Evolutionary conservation across 2,797 vertebrate genomes (phyloP).

Genomic region (Hirundo rustica): DNA sequence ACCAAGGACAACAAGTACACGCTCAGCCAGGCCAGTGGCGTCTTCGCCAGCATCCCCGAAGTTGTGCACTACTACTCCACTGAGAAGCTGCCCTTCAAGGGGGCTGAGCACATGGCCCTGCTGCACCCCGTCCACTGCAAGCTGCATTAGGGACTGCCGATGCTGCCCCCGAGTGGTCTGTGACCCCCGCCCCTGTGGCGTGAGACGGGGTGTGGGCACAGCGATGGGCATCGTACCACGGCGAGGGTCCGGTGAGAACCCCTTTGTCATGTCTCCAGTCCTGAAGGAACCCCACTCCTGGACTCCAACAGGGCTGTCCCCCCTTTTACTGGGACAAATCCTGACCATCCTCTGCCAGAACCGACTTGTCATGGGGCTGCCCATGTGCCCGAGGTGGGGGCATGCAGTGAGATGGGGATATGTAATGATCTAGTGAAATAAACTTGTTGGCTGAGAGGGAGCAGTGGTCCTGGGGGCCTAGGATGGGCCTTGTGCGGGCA

Average conservation of each 20-base stretch:
- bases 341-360: background rate
- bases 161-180: background rate
- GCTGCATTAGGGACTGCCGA: constrained; percentile 33
- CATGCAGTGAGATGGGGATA: accelerated
- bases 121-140: constrained; percentile 83
- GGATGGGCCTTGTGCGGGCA: background rate
- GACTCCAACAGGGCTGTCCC: background rate
- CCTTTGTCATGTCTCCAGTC: background rate
- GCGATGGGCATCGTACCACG: accelerated
- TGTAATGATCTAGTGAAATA: background rate
- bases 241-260: background rate
- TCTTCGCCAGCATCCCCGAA: constrained; percentile 89
- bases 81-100: constrained; percentile 92
- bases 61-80: constrained; percentile 90
- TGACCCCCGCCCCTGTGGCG: too few relatives aligned
- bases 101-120: constrained; percentile 92
- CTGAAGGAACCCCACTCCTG: background rate
- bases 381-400: background rate
- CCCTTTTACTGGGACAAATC: background rate
- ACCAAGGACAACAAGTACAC: constrained; percentile 92
- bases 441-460: background rate
- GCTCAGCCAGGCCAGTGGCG: constrained; percentile 88
- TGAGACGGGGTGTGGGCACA: background rate
- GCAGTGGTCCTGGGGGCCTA: background rate
- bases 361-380: background rate